Conservation (phyloP, 2,113 vertebrate species). For the Halichoerus grypus region DNA sequence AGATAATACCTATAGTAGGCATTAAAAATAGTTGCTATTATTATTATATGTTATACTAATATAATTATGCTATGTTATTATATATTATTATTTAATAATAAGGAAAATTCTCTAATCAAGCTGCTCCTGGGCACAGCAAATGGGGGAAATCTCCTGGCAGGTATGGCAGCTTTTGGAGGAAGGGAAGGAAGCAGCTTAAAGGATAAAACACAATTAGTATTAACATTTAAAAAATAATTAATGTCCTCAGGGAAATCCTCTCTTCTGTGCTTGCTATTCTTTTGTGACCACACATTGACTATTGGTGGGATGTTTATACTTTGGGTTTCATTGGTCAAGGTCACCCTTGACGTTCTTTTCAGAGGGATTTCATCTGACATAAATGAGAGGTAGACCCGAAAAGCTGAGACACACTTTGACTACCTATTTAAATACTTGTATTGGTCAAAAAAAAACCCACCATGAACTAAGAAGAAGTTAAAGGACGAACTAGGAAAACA, state of each 20-base stretch:
- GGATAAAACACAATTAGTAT: constrained; percentile 46
- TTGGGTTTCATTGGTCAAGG: constrained; percentile 46
- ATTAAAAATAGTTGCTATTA: background rate
- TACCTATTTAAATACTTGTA: background rate
- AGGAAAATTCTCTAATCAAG: background rate
- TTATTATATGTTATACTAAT: background rate
- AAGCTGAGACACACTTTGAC: background rate
- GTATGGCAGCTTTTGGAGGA: background rate
- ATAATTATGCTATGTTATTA: background rate
- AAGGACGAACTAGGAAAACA: constrained; percentile 19
- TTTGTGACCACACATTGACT: background rate
- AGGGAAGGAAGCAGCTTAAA: constrained; percentile 28
- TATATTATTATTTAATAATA: constrained; percentile 7
- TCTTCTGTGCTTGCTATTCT: background rate
- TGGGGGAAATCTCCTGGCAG: background rate
- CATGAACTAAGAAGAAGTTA: background rate
- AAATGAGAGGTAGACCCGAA: background rate
- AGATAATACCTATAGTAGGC: background rate
- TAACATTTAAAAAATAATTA: constrained; percentile 44
- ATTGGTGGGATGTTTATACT: constrained; percentile 51
- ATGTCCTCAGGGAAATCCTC: background rate
- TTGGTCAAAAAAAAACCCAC: background rate
- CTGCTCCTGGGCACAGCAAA: background rate
- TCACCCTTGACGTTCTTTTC: constrained; percentile 25
- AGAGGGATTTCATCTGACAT: background rate